A percentile compares a stretch with the other conserved stretches of the same genome.
Evolutionary conservation across 1,140 invertebrate species (phyloP).

Genomic region (Caenorhabditis tropicalis): DNA sequence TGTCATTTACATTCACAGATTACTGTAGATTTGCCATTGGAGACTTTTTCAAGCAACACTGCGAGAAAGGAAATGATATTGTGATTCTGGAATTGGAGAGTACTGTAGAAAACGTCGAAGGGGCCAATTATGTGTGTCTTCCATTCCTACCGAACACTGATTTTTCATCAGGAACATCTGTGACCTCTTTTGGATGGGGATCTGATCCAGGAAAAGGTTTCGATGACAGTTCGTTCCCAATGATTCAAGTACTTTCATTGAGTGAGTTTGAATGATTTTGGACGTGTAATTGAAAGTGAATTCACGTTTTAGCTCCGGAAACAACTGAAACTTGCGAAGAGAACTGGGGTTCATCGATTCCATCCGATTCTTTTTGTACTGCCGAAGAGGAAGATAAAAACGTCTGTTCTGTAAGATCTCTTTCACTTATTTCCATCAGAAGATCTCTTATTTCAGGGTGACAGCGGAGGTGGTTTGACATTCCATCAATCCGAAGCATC

Average conservation of each 20-base stretch:
- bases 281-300: too few relatives aligned
- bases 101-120: constrained; percentile 7
- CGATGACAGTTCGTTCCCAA: background rate
- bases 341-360: constrained; percentile 16
- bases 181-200: constrained; percentile 10
- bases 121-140: constrained; percentile 4
- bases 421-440: background rate
- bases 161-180: background rate
- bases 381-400: constrained; percentile 15
- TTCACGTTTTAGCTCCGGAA: background rate
- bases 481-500: background rate
- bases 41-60: background rate
- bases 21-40: background rate
- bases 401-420: background rate
- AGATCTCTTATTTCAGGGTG: background rate
- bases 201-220: constrained; percentile 34
- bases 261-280: background rate
- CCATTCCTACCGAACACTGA: background rate
- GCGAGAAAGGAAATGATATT: constrained; percentile 11
- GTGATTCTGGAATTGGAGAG: constrained; percentile 2
- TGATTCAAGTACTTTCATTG: background rate
- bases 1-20: background rate
- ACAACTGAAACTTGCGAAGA: constrained; percentile 7
- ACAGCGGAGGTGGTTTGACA: constrained; percentile 16
- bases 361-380: constrained; percentile 26